These are phyloP conservation scores for Hypena proboscidalis DNA, from an alignment of 2,888 invertebrate genomes.

Conservation along the genomic window DNA sequence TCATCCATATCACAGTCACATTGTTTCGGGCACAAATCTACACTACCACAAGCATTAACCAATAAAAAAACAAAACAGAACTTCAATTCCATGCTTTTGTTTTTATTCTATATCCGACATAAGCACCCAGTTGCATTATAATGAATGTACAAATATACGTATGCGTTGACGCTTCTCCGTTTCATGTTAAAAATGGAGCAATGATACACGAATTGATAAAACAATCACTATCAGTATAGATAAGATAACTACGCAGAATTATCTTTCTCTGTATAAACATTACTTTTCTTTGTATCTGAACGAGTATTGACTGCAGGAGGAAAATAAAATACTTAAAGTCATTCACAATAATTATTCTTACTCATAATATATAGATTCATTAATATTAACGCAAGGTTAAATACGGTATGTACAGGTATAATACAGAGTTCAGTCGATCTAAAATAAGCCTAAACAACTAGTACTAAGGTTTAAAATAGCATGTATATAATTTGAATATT, in stretches of 20 bases:
- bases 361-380: slow-evolving; percentile 30
- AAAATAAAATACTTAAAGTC: slow-evolving; percentile 25
- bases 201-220: slow-evolving; percentile 66
- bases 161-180: slow-evolving; percentile 52
- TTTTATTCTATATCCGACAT: slow-evolving; percentile 33
- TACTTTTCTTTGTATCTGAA: slow-evolving; percentile 13
- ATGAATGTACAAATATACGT: slow-evolving; percentile 34
- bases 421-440: slow-evolving; percentile 24
- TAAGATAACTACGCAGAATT: slow-evolving; percentile 60
- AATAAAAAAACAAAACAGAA: slow-evolving; percentile 45
- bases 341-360: slow-evolving; percentile 21
- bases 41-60: slow-evolving; percentile 35
- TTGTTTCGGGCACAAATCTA: slow-evolving; percentile 78
- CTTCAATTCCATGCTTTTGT: slow-evolving; percentile 63
- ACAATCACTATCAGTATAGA: slow-evolving; percentile 62
- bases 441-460: slow-evolving; percentile 14
- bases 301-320: slow-evolving; percentile 9
- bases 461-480: slow-evolving; percentile 28
- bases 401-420: slow-evolving; percentile 15
- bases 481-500: slow-evolving; percentile 12
- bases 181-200: slow-evolving; percentile 66
- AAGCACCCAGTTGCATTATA: slow-evolving; percentile 60
- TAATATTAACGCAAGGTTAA: slow-evolving; percentile 34
- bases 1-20: slow-evolving; percentile 83
- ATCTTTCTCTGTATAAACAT: slow-evolving; percentile 41